A percentile compares a stretch with the other conserved stretches of the same genome.
Evolutionary conservation across 2,113 vertebrate species (phyloP).

Genomic region (Leptobrachium leishanense): DNA sequence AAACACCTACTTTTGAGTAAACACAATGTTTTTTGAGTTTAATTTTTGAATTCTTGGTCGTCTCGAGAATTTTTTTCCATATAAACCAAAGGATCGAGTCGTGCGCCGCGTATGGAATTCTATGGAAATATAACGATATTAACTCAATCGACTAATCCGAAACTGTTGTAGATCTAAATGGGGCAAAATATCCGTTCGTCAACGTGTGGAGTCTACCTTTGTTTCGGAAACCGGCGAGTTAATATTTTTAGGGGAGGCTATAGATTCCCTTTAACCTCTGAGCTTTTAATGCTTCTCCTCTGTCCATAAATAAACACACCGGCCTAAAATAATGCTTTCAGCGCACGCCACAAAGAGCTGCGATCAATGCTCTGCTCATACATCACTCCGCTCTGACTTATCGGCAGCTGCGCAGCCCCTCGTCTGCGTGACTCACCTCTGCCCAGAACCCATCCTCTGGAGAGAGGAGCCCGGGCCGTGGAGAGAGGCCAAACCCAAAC

Average conservation of each 20-base stretch:
- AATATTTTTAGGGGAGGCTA: conserved; percentile 36
- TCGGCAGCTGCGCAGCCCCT: conserved; percentile 32
- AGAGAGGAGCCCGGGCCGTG: not conserved
- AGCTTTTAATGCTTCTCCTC: conserved; percentile 48
- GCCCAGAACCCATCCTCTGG: conserved; percentile 29
- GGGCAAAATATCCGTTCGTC: too few species aligned
- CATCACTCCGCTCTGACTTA: conserved; percentile 41
- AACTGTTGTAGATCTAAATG: too few species aligned
- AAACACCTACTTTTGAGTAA: too few species aligned
- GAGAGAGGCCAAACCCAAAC: conserved; percentile 12
- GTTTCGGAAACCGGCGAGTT: conserved; percentile 16
- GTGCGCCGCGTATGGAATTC: not conserved
- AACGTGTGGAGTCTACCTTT: too few species aligned
- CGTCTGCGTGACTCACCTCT: conserved; percentile 43
- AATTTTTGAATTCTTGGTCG: not conserved
- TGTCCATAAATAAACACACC: conserved; percentile 47
- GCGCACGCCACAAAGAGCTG: conserved; percentile 42
- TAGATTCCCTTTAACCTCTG: conserved; percentile 48
- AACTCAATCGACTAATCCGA: not conserved
- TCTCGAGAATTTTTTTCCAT: not conserved
- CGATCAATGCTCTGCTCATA: conserved; percentile 42
- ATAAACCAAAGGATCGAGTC: not conserved
- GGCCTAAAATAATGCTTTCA: conserved; percentile 49
- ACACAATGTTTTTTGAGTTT: too few species aligned
- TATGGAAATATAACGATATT: not conserved